These are phyloP conservation scores for Amphiura filiformis DNA, from an alignment of 35 echinoderm and acorn worm species.

Conservation along the genomic window DNA sequence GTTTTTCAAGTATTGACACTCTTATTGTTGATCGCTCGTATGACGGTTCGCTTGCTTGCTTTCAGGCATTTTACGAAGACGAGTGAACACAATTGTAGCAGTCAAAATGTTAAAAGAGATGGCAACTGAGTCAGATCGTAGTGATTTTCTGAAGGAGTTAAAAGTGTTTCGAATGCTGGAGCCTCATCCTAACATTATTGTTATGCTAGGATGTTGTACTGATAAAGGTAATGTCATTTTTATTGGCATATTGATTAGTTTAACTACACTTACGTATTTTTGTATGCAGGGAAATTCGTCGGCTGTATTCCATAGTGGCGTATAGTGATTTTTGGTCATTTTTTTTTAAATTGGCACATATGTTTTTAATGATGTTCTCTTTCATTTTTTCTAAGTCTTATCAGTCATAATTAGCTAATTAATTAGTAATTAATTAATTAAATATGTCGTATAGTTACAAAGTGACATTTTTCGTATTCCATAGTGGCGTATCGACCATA, in stretches of 20 bases:
- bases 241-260: too few relatives aligned
- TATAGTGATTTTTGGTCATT: too few relatives aligned
- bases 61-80: neutral
- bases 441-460: too few relatives aligned
- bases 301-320: too few relatives aligned
- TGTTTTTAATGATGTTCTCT: too few relatives aligned
- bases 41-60: neutral
- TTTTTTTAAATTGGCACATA: too few relatives aligned
- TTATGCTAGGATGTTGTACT: constrained; percentile 62
- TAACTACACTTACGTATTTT: neutral
- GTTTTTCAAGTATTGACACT: neutral
- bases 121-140: constrained; percentile 67
- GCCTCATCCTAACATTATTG: constrained; percentile 48
- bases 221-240: constrained; percentile 7
- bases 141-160: constrained; percentile 81
- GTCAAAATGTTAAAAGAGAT: constrained; percentile 44
- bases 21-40: neutral
- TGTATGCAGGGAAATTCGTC: too few relatives aligned
- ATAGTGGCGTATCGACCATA: too few relatives aligned
- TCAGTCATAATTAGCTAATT: too few relatives aligned
- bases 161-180: constrained; percentile 21
- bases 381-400: too few relatives aligned
- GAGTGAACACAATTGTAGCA: neutral
- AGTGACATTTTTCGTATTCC: too few relatives aligned
- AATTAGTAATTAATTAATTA: too few relatives aligned